Evolutionary conservation across 2,888 invertebrate species (phyloP).

Genomic region (Hartigia nigra): DNA sequence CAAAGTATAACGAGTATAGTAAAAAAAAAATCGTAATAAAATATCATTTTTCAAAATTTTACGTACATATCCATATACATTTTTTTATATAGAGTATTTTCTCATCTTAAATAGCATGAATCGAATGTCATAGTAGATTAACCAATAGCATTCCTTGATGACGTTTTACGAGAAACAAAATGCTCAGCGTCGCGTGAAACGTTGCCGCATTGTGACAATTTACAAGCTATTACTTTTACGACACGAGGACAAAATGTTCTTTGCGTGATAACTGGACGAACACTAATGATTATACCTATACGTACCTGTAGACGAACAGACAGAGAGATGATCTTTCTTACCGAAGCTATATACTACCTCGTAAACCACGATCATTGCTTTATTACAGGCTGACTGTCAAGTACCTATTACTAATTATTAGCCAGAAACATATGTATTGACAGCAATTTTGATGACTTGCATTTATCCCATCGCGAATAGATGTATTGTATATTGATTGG

Average conservation of each 20-base stretch:
- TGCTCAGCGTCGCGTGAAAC: constrained; percentile 1
- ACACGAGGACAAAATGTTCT: constrained; percentile 44
- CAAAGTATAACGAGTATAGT: neutral
- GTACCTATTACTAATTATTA: constrained; percentile 56
- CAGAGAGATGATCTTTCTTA: constrained; percentile 29
- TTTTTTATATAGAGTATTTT: too few species aligned
- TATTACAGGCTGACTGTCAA: constrained; percentile 58
- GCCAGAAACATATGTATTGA: constrained; percentile 60
- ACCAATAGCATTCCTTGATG: neutral
- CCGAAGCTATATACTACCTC: constrained; percentile 57
- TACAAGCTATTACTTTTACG: constrained; percentile 50
- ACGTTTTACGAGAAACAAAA: constrained; percentile 11
- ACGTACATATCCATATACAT: too few species aligned
- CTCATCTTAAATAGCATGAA: too few species aligned
- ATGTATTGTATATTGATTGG: neutral
- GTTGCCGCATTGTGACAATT: constrained; percentile 32
- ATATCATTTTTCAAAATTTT: too few species aligned
- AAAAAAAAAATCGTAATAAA: neutral
- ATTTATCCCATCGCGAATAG: neutral
- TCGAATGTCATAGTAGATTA: neutral
- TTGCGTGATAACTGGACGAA: constrained; percentile 46
- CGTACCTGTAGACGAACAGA: constrained; percentile 30
- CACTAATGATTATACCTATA: neutral
- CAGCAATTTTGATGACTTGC: constrained; percentile 33
- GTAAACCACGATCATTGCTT: constrained; percentile 63